These are phyloP conservation scores for Heliocidaris erythrogramma DNA, from an alignment of 35 echinoderm and acorn worm species.

Conservation along the genomic window DNA sequence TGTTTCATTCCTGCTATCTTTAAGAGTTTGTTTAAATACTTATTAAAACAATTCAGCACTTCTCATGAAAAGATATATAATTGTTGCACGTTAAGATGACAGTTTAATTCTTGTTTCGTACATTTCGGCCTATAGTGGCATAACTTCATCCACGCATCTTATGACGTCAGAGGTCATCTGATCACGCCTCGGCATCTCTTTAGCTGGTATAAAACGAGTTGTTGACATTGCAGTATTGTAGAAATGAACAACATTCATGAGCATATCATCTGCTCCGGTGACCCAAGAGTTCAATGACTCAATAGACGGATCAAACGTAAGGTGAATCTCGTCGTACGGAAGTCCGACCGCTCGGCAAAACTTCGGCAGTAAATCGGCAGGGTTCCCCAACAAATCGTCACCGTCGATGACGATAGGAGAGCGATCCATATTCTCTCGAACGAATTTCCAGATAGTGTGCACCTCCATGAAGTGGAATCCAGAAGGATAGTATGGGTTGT, in stretches of 20 bases:
- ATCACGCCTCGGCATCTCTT: background rate
- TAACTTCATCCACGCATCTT: conserved; percentile 25
- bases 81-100: background rate
- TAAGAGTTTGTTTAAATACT: no score
- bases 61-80: no score
- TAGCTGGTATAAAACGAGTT: background rate
- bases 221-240: background rate
- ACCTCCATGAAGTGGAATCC: background rate
- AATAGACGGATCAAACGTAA: background rate
- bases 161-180: conserved; percentile 51
- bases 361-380: background rate
- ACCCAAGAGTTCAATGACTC: background rate
- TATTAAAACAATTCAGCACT: no score
- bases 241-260: background rate
- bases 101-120: conserved; percentile 49
- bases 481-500: no score
- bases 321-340: background rate
- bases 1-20: no score
- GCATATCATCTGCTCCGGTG: background rate
- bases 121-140: conserved; percentile 53
- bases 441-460: conserved; percentile 3
- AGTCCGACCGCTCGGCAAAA: conserved; percentile 12
- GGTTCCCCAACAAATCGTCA: conserved; percentile 3
- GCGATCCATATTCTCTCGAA: background rate
- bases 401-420: conserved; percentile 16